Evolutionary conservation across 2,113 vertebrate genomes (phyloP), one percentile per base, ranked within the genome.

Genomic region (Urocynchramus pylzowi): DNA sequence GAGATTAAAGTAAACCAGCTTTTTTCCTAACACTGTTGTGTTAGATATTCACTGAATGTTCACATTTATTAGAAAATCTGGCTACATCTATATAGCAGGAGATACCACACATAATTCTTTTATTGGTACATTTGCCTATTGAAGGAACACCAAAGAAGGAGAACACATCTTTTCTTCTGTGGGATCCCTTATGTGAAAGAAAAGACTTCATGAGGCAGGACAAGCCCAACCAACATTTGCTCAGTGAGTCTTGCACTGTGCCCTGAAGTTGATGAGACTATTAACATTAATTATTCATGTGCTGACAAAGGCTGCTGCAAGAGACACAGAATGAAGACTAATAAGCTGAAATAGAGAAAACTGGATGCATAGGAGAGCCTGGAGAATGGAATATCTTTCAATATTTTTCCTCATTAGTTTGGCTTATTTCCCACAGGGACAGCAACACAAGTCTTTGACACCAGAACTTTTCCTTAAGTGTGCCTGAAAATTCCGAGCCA

Each of bases 261-360:
- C 60, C 90, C 95, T 85, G 79, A 90, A 93, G 85, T 84, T 94
- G 91, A 92, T 91, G 67, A 90, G 75, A 77, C 75, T 94, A 88
- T 94, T 95, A 94, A 37, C 82, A 74, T 94, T 94, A 96, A 94
- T 96, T 93, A 95, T 96, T 94, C 87, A 94, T 91, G 47, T 94
- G 67, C 90, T 96, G 89, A 91, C 67, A 87, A 91, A 94, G 74
- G 81, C 52, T 27, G 16, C 89, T 96, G 65, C 54, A 76, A 70
- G 87, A 96, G 82, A 93, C 44, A 85, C 75, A 88, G 87, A 84
- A 95, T 90, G 54, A 96, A 96, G 93, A 94, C 67, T 93, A 94
- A 96, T 90, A 96, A 87, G 71, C 75, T 77, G 35, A 91, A 94
- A 86, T 7, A 83, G 42, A 96, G 54, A 77, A 95, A 94, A 93